These are phyloP conservation scores for Eidolon helvum DNA, from an alignment of 2,113 vertebrate genomes.

Conservation along the genomic window DNA sequence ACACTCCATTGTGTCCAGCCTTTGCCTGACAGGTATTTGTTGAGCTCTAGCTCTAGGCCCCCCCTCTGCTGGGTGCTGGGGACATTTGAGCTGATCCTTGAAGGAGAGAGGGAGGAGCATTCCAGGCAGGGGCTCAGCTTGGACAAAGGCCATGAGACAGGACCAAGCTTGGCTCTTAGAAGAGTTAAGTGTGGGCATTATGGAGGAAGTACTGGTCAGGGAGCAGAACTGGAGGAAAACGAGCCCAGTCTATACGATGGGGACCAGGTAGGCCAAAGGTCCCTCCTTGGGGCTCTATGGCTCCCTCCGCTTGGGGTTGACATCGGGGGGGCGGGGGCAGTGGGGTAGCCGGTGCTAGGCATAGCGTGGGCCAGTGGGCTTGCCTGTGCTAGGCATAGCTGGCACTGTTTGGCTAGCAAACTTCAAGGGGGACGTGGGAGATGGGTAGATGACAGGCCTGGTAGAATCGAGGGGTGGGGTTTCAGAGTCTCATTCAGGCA, in stretches of 20 bases:
- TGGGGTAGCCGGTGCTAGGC: neutral
- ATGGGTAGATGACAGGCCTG: neutral
- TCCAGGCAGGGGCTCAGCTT: neutral
- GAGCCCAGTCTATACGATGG: neutral
- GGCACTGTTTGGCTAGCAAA: neutral
- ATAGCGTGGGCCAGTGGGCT: too few relatives aligned
- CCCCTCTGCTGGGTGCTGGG: neutral
- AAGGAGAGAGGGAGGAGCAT: neutral
- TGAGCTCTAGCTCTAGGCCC: neutral
- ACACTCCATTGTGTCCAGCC: neutral
- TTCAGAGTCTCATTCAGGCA: neutral
- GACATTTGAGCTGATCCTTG: neutral
- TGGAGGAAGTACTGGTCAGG: neutral
- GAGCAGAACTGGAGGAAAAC: neutral
- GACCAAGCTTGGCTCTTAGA: neutral
- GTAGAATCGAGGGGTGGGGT: neutral
- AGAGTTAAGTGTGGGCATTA: neutral
- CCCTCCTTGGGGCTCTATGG: neutral
- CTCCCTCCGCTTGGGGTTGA: neutral
- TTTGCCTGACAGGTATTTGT: neutral
- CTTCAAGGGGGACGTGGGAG: neutral
- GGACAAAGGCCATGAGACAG: neutral
- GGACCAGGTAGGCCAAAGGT: too few relatives aligned
- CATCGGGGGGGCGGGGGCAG: fast-evolving
- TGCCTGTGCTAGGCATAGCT: neutral